phyloP scores from a whole-genome alignment of 1,140 invertebrate genomes.

The Microplitis demolitor region DNA sequence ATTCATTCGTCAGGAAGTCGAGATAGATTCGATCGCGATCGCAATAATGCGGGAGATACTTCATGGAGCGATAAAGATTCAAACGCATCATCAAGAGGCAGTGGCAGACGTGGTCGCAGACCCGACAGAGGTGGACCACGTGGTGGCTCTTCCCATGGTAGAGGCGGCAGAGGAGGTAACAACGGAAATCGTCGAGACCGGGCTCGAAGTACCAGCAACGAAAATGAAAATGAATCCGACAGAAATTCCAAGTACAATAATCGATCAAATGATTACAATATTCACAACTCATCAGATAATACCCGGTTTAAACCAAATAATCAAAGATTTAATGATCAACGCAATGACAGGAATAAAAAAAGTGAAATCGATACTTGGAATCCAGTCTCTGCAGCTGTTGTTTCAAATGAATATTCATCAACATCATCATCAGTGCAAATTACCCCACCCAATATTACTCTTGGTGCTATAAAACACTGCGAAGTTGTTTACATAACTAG shows the following conservation, averaged over 20 bases:
- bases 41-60: constrained; percentile 32
- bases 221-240: not conserved
- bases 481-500: constrained; percentile 44
- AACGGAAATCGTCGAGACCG: constrained; percentile 18
- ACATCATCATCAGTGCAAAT: constrained; percentile 27
- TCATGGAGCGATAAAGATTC: constrained; percentile 47
- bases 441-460: constrained; percentile 36
- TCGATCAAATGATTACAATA: not conserved
- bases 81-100: constrained; percentile 38
- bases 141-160: not conserved
- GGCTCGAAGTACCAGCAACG: constrained; percentile 8
- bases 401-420: not conserved
- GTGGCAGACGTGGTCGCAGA: constrained; percentile 32
- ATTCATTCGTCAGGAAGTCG: not conserved
- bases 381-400: not conserved
- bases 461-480: constrained; percentile 43
- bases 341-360: not conserved
- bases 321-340: not conserved
- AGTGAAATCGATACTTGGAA: constrained; percentile 13
- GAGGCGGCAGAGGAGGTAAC: not conserved
- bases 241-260: not conserved
- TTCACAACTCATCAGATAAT: not conserved
- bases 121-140: constrained; percentile 24
- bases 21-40: constrained; percentile 28
- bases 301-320: not conserved